These are phyloP conservation scores for Chelonoidis abingdonii DNA, from an alignment of 2,113 vertebrate genomes.

Conservation along the genomic window DNA sequence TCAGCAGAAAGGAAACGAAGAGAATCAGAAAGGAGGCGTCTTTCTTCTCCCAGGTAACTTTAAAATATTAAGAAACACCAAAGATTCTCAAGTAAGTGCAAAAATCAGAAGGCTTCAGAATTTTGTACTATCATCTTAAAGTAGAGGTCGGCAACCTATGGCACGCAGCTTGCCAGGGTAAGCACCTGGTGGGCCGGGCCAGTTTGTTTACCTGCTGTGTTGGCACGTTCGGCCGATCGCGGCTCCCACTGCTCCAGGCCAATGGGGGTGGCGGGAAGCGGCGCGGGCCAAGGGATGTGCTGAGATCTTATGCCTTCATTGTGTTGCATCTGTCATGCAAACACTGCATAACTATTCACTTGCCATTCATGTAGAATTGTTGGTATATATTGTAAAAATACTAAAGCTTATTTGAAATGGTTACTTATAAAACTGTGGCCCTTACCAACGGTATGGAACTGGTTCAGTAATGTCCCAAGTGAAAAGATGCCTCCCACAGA, in stretches of 20 bases:
- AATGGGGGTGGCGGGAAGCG: no score
- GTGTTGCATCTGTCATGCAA: neutral
- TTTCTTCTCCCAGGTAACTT: constrained; percentile 89
- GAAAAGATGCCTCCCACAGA: no score
- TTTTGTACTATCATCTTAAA: neutral
- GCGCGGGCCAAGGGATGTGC: no score
- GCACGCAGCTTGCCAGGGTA: no score
- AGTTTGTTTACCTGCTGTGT: no score
- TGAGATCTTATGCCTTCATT: neutral
- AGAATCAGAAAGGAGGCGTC: constrained; percentile 88
- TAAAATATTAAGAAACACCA: neutral
- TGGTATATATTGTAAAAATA: neutral
- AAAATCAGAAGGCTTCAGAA: neutral
- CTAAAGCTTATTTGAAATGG: neutral
- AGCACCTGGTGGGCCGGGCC: no score
- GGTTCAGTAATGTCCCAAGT: no score
- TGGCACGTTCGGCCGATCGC: no score
- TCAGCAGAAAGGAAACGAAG: constrained; percentile 91
- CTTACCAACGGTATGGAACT: no score
- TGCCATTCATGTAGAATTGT: neutral
- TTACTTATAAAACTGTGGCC: neutral
- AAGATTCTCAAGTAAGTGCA: neutral
- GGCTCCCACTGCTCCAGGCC: no score
- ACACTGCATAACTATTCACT: neutral
- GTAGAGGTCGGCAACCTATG: no score